A percentile compares a stretch with the other conserved stretches of the same genome.
Conservation (phyloP, 2,113 vertebrate species). For the Bos indicus region DNA sequence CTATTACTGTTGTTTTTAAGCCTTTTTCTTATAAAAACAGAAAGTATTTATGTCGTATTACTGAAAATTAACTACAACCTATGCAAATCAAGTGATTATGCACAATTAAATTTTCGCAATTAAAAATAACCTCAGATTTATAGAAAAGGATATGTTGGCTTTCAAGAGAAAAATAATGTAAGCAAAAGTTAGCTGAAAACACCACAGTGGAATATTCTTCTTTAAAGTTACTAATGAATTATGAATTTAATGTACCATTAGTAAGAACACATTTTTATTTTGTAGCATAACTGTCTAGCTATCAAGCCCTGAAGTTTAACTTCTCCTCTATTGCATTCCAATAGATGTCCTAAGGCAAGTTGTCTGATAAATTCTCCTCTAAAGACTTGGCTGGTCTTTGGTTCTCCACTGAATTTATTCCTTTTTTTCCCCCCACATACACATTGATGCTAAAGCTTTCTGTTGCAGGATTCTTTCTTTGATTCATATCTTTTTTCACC, state of each 20-base stretch:
- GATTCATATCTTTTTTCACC: slow-evolving; percentile 41
- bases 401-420: slow-evolving; percentile 50
- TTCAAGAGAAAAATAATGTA: slow-evolving; percentile 21
- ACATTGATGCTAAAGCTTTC: slow-evolving; percentile 42
- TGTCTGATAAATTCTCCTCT: slow-evolving; percentile 65
- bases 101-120: slow-evolving; percentile 8
- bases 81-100: not conserved
- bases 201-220: slow-evolving; percentile 25
- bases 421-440: not conserved
- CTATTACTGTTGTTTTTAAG: not conserved
- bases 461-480: slow-evolving; percentile 40
- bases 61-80: not conserved
- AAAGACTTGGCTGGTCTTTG: slow-evolving; percentile 46
- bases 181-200: slow-evolving; percentile 37
- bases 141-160: not conserved
- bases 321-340: slow-evolving; percentile 12
- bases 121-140: slow-evolving; percentile 22
- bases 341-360: slow-evolving; percentile 51
- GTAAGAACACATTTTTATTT: slow-evolving; percentile 42
- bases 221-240: slow-evolving; percentile 52
- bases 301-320: slow-evolving; percentile 42
- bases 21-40: not conserved
- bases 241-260: slow-evolving; percentile 46
- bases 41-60: not conserved
- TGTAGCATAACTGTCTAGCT: slow-evolving; percentile 35